Evolutionary conservation across 2,888 invertebrate genomes (phyloP), one percentile per base, ranked within the genome.

Genomic region (Andrena bucephala): DNA sequence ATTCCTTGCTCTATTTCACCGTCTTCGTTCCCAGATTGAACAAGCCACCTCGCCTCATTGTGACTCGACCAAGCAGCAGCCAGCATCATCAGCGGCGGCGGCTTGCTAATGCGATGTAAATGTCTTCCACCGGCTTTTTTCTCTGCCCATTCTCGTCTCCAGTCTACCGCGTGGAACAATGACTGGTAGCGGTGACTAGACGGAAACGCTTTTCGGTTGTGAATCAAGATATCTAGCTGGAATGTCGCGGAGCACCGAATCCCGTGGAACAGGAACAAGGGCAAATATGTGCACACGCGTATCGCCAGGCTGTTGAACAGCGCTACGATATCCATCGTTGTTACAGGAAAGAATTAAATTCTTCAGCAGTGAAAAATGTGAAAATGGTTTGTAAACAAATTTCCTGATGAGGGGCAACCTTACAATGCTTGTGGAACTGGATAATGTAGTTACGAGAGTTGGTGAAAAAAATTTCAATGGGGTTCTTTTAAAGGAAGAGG

Each of bases 261-360:
- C 62, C 8, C 33, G 27, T 78, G 29, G 57, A 66, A 66, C 24
- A 69, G 62, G 16, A 29, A 50, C 60, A 62, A 20, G 54, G 69
- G 60, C 50, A 78, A 81, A 81, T 81, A 75, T 81, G 75, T 71
- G 5, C 67, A 42, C 48, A 6, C 31, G 27, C 52, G 62, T 60
- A 31, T 36, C 13, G 20, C 52, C 4, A 27, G 20, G 36, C 42
- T 42, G 42, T 36, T 36, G 62, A 16, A 69, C 75, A 13, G 16
- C 1, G 42, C 42, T 16, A 42, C 4, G 4, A 16, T 42, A 16
- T 3, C 16, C 42, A 42, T 42, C 42, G 42, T 42, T 42, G 42
- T 16, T 42, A 42, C 42, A 5, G 42, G 42, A 42, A 16, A 1
- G 42, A 16, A 42, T 16, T 42, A 16, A 42, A 42, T 4, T 42